phyloP scores from a whole-genome alignment of 2,113 vertebrate genomes.

The Bostrychus sinensis region DNA sequence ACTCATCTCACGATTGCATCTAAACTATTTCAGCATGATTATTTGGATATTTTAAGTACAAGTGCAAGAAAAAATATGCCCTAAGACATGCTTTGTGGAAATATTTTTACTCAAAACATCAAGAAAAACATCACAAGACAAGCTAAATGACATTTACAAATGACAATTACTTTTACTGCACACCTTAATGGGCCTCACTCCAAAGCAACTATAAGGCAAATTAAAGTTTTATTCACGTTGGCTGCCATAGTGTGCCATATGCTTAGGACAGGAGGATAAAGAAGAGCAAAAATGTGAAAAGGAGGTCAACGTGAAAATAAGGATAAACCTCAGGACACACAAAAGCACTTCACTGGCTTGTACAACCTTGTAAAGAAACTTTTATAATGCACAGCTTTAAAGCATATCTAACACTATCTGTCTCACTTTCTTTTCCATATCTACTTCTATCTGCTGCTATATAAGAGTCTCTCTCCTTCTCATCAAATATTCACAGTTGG shows the following conservation, averaged over 20 bases:
- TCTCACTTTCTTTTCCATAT: slow-evolving; percentile 43
- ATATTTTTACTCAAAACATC: not conserved
- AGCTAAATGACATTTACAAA: not conserved
- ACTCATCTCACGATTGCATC: not conserved
- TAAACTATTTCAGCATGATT: not conserved
- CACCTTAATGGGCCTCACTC: not conserved
- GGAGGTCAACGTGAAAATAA: slow-evolving; percentile 32
- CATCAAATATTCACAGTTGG: slow-evolving; percentile 82
- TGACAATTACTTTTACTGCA: too few species aligned
- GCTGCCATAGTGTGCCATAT: slow-evolving; percentile 48
- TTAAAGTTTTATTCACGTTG: slow-evolving; percentile 48
- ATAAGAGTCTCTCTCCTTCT: slow-evolving; percentile 45
- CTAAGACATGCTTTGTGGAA: not conserved
- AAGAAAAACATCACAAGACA: not conserved
- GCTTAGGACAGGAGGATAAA: slow-evolving; percentile 30
- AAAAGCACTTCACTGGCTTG: not conserved
- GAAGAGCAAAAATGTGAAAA: slow-evolving; percentile 30
- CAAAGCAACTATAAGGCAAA: slow-evolving; percentile 29
- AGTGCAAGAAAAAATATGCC: not conserved
- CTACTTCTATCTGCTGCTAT: slow-evolving; percentile 46
- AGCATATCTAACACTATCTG: slow-evolving; percentile 3
- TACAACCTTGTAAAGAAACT: too few species aligned
- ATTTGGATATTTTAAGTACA: not conserved
- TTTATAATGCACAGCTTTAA: slow-evolving; percentile 4
- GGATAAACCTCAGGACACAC: slow-evolving; percentile 16